Base-by-base conservation (phyloP, 2,113 vertebrate species). In the Spermophilus dauricus region DNA sequence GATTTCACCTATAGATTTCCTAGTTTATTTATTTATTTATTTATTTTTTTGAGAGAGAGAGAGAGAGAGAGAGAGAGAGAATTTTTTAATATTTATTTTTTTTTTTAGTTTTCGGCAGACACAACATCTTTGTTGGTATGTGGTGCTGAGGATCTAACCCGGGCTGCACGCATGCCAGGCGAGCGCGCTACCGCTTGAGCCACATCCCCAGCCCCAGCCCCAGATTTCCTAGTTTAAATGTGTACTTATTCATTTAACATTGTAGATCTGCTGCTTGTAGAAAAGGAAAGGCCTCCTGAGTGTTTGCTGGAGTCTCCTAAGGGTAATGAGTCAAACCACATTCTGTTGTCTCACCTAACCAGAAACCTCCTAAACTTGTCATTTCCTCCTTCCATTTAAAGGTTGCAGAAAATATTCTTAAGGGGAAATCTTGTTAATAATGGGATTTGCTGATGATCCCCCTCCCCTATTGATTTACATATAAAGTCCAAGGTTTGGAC, bases 371-470 rank as follows among this genome's bases (percentile, higher is more conserved):
- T 10, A 11, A 51, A 88, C 51, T 63, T 72, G 56, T 76, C 63
- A 69, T 56, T 91, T 94, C 48, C 56, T 94, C n/a, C 89, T 94
- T 70, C 20, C 63, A 32, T 56, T 78, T 72, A 17, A 69, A 92
- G 5, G 37, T 32, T 73, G 65, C 32, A 91, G 73, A 89, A 90
- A 28, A 80, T 61, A 30, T 24, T 89, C 88, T 63, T 51, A 72
- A 37, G 65, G 9, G 72, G 61, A 63, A 78, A 87, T 2, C 18
- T 82, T 91, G 75, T 22, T 39, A 5, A 48, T 48, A 45, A 24
- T 0, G 0, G 26, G 48, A 82, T 34, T 30, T 39, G 67, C 16
- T 8, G 17, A n/a, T 70, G 34, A 8, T 70, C 9, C 61, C 67
- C 67, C 67, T 34, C 67, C 32, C 30, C 51, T 37, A 63, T 20